Conservation (phyloP, 1,140 invertebrate species). For the Oncopodura yosiiana region DNA sequence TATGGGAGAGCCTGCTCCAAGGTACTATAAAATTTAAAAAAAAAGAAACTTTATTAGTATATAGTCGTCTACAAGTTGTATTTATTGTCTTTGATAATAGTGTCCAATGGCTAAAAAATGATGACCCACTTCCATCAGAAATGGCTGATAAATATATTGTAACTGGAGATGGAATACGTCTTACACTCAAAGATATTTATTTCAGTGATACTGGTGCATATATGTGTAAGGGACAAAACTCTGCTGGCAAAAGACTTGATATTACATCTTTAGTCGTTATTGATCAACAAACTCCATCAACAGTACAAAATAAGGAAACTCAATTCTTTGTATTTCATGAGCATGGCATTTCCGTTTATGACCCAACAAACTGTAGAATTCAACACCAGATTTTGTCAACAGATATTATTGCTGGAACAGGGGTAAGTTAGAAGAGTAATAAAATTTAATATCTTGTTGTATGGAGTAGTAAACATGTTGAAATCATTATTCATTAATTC, state of each 20-base stretch:
- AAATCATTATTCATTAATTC: conserved; percentile 4
- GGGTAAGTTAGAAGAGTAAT: conserved; percentile 41
- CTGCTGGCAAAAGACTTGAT: conserved; percentile 58
- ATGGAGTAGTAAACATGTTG: neutral
- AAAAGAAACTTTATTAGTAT: neutral
- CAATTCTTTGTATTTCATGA: conserved; percentile 68
- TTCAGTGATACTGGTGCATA: conserved; percentile 67
- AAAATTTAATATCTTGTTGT: too few species aligned
- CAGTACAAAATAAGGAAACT: conserved; percentile 50
- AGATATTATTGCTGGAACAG: conserved; percentile 63
- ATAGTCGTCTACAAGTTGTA: neutral
- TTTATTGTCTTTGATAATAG: conserved; percentile 30
- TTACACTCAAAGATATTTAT: conserved; percentile 55
- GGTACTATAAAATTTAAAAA: neutral
- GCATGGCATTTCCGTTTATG: conserved; percentile 64
- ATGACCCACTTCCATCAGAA: conserved; percentile 50
- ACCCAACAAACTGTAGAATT: conserved; percentile 60
- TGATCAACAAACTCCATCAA: conserved; percentile 51
- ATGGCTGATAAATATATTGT: conserved; percentile 51
- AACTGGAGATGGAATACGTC: conserved; percentile 58
- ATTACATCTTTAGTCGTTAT: conserved; percentile 61
- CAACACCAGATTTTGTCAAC: conserved; percentile 62
- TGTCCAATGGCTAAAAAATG: conserved; percentile 63
- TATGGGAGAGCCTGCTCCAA: conserved; percentile 57
- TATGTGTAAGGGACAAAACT: conserved; percentile 63